These are phyloP conservation scores for Magallana angulata DNA, from an alignment of 1,140 invertebrate genomes.

Conservation along the genomic window DNA sequence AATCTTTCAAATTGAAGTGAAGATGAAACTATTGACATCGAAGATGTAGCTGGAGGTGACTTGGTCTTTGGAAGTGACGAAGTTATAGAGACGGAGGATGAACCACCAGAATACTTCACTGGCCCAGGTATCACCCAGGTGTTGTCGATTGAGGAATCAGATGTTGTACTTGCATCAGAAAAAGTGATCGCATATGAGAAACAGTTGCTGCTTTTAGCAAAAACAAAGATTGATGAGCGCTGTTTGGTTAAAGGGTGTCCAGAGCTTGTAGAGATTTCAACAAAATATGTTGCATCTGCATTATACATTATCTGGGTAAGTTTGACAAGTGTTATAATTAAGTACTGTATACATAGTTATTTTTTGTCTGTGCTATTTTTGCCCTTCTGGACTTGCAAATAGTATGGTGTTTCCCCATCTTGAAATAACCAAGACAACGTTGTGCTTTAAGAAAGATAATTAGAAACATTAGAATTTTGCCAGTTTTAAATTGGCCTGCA, in stretches of 20 bases:
- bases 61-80: background rate
- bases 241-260: slow-evolving; percentile 31
- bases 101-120: background rate
- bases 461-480: background rate
- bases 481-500: background rate
- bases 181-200: background rate
- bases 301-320: slow-evolving; percentile 33
- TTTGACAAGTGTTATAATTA: background rate
- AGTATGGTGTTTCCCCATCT: too few species aligned
- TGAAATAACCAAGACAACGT: too few species aligned
- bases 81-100: background rate
- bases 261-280: background rate
- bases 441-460: too few species aligned
- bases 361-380: background rate
- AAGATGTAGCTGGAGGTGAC: slow-evolving; percentile 19
- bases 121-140: slow-evolving; percentile 9
- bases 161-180: background rate
- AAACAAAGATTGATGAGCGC: slow-evolving; percentile 5
- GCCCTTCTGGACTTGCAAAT: background rate
- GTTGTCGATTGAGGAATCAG: background rate
- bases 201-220: background rate
- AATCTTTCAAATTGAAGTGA: background rate
- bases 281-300: slow-evolving; percentile 21
- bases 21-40: background rate
- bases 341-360: background rate